Conservation (phyloP, 2,797 vertebrate genomes). For the Diglossa cyanea region DNA sequence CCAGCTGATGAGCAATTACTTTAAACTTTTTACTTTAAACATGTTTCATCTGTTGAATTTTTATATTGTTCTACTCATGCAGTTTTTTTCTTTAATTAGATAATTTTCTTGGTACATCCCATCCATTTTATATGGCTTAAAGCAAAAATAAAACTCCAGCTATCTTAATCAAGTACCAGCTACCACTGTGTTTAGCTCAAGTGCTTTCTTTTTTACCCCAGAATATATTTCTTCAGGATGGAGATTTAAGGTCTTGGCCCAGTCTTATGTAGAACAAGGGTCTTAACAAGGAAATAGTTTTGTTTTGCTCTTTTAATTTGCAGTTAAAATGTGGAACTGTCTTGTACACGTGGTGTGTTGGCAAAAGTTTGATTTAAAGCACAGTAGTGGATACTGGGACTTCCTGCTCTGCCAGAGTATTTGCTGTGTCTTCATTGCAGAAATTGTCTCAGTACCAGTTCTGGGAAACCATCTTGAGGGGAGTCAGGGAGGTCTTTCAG, state of each 20-base stretch:
- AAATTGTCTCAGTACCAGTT: not conserved
- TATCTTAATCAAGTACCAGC: not conserved
- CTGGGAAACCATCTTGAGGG: not conserved
- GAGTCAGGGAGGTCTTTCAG: not conserved
- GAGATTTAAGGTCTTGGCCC: not conserved
- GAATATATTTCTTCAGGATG: not conserved
- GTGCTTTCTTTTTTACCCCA: not conserved
- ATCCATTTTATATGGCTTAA: not conserved
- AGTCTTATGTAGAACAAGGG: not conserved
- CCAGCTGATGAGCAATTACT: not conserved
- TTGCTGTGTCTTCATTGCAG: not conserved
- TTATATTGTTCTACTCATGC: not conserved
- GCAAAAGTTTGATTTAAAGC: not conserved
- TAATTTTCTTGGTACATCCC: not conserved
- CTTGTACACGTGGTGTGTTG: not conserved
- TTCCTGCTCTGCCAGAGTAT: not conserved
- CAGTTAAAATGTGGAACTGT: not conserved
- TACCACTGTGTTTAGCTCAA: not conserved
- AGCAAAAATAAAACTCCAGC: not conserved
- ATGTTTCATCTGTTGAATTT: not conserved
- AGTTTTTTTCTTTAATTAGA: not conserved
- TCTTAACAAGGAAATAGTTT: not conserved
- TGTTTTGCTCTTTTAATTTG: not conserved
- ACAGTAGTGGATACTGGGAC: not conserved
- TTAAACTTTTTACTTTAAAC: not conserved